Percentiles rank a stretch among this genome's conserved stretches.
These are phyloP conservation scores for Gephyroberyx darwinii DNA, from an alignment of 2,797 vertebrate genomes.

Conservation along the genomic window DNA sequence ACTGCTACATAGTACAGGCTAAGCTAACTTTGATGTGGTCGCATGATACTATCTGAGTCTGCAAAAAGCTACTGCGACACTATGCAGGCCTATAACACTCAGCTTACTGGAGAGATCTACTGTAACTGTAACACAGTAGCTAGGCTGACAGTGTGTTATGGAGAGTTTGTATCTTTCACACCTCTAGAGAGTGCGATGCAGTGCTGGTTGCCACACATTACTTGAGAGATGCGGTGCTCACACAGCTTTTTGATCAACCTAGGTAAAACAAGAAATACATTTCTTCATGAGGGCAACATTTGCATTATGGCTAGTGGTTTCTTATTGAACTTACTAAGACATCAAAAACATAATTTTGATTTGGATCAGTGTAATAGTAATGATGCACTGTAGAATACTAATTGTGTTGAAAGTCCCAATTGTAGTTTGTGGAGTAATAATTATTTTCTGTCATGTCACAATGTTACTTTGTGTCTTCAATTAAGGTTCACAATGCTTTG, in stretches of 20 bases:
- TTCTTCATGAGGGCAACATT: neutral
- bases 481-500: neutral
- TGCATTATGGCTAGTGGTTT: neutral
- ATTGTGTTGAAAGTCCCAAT: neutral
- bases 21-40: neutral
- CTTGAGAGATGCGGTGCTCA: constrained; percentile 93
- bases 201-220: constrained; percentile 97
- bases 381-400: neutral
- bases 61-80: neutral
- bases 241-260: constrained; percentile 95
- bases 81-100: neutral
- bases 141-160: neutral
- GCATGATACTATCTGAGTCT: neutral
- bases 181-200: constrained; percentile 97
- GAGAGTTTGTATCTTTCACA: constrained; percentile 69
- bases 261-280: constrained; percentile 12
- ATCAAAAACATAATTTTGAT: neutral
- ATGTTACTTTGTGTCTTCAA: neutral
- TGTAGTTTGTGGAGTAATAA: neutral
- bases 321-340: neutral
- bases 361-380: neutral
- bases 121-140: neutral
- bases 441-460: neutral
- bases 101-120: neutral
- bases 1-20: neutral